phyloP scores from a whole-genome alignment of 2,888 invertebrate genomes.

The Drosophila pullipes region DNA sequence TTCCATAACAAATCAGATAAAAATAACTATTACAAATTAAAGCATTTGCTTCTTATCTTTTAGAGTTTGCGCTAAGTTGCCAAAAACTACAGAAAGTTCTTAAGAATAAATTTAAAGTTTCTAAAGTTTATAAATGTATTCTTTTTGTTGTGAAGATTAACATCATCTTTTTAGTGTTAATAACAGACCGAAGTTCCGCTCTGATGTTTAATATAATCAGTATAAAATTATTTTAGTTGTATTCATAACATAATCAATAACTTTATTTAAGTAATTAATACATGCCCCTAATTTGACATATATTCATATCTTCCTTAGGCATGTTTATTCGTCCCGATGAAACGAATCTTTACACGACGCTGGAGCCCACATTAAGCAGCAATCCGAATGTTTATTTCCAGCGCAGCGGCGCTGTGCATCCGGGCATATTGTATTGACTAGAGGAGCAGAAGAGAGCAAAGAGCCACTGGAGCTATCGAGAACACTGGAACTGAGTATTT shows the following conservation, averaged over 20 bases:
- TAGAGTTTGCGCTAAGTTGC: neutral
- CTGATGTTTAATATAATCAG: neutral
- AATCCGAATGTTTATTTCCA: constrained; percentile 97
- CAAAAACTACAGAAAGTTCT: neutral
- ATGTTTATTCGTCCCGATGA: constrained; percentile 93
- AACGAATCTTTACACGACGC: constrained; percentile 93
- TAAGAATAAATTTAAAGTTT: neutral
- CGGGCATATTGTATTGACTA: constrained; percentile 95
- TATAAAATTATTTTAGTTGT: neutral
- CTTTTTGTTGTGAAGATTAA: neutral
- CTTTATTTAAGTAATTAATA: neutral
- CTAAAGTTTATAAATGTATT: neutral
- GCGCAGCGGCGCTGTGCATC: constrained; percentile 92
- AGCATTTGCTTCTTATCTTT: neutral
- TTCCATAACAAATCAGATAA: neutral
- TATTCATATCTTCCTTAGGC: constrained; percentile 86
- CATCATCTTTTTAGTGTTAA: neutral
- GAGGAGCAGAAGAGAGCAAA: constrained; percentile 13
- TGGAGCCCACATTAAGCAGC: constrained; percentile 93
- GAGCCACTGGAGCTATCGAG: constrained; percentile 66
- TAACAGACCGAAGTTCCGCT: neutral
- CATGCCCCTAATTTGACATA: neutral
- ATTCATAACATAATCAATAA: neutral
- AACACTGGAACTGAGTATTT: constrained; percentile 81
- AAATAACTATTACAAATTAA: neutral